phyloP scores from a whole-genome alignment of 2,797 vertebrate genomes.

The Dipus sagitta region DNA sequence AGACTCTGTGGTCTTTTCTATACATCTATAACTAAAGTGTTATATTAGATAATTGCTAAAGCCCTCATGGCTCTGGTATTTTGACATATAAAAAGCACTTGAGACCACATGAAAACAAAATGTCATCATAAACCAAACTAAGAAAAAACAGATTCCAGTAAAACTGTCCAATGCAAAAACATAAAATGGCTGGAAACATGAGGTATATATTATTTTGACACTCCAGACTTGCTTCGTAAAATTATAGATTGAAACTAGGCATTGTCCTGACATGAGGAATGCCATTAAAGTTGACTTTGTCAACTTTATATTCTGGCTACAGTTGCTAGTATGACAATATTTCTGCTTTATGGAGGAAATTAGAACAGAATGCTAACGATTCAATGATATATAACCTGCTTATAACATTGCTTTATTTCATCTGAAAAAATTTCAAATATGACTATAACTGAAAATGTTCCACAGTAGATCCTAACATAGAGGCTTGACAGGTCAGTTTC shows the following conservation, averaged over 20 bases:
- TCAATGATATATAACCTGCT: slow-evolving; percentile 39
- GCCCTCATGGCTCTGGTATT: not conserved
- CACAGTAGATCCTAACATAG: not conserved
- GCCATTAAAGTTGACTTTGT: slow-evolving; percentile 52
- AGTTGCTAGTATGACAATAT: slow-evolving; percentile 68
- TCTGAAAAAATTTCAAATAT: slow-evolving; percentile 39
- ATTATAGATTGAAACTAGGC: slow-evolving; percentile 46
- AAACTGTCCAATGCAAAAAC: slow-evolving; percentile 50
- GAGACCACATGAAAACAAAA: slow-evolving; percentile 51
- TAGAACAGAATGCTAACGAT: slow-evolving; percentile 62
- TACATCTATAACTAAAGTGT: not conserved
- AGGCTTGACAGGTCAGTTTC: not conserved
- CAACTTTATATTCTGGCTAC: slow-evolving; percentile 60
- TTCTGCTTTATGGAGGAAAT: slow-evolving; percentile 54
- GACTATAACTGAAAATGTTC: slow-evolving; percentile 27
- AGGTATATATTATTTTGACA: slow-evolving; percentile 54
- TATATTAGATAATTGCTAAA: not conserved
- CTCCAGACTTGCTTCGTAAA: slow-evolving; percentile 31
- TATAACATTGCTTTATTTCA: slow-evolving; percentile 23
- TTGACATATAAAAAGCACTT: slow-evolving; percentile 49
- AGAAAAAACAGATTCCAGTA: not conserved
- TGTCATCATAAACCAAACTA: slow-evolving; percentile 11
- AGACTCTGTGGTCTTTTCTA: not conserved
- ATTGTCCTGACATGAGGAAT: slow-evolving; percentile 47
- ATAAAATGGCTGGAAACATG: slow-evolving; percentile 36